Evolutionary conservation across 2,797 vertebrate species (phyloP).

Genomic region (Pitangus sulphuratus): DNA sequence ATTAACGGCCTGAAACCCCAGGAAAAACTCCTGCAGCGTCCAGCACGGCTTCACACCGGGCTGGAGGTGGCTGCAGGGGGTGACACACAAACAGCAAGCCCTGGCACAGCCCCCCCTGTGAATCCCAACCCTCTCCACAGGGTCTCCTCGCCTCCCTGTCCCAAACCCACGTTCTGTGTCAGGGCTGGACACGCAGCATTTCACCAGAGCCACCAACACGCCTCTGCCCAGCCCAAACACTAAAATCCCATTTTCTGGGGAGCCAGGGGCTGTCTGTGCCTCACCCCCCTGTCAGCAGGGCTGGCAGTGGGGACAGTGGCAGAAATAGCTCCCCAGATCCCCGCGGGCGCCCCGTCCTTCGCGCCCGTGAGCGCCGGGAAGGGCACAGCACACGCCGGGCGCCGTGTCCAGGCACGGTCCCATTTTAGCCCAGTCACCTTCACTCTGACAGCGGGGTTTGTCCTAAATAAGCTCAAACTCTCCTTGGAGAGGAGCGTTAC

Average conservation of each 20-base stretch:
- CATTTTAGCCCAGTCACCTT: conserved; percentile 38
- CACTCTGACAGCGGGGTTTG: neutral
- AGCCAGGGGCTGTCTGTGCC: accelerated
- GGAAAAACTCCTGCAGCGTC: neutral
- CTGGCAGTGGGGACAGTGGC: neutral
- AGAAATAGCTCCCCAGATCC: neutral
- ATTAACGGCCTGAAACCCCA: neutral
- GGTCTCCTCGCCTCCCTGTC: neutral
- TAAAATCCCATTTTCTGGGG: neutral
- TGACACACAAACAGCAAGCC: accelerated
- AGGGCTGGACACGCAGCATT: accelerated
- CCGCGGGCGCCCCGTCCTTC: neutral
- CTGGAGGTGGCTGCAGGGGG: neutral
- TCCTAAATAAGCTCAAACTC: conserved; percentile 17
- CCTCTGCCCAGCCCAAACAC: neutral
- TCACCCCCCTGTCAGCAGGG: neutral
- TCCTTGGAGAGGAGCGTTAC: neutral
- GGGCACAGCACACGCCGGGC: neutral
- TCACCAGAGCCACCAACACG: accelerated
- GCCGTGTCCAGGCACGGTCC: neutral
- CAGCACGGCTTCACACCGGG: neutral
- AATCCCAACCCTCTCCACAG: accelerated
- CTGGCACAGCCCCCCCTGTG: neutral
- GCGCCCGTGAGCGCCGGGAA: neutral
- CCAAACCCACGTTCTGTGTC: neutral